Percentiles rank a stretch among this genome's conserved stretches.
phyloP scores from a whole-genome alignment of 1,140 invertebrate species.

The Caerostris darwini region DNA sequence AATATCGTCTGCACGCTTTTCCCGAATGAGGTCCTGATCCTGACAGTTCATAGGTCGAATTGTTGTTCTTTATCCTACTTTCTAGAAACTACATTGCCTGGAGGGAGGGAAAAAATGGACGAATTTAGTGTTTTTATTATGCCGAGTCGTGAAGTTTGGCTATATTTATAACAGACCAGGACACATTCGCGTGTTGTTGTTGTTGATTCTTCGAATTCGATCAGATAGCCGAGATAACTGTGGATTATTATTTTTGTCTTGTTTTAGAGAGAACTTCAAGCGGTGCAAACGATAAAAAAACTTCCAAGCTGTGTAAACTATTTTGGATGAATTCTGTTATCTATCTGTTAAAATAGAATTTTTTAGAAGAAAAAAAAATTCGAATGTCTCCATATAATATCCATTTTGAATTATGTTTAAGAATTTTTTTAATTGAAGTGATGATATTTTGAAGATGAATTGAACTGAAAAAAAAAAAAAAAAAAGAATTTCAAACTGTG shows the following conservation, averaged over 20 bases:
- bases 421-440: too few species aligned
- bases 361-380: too few species aligned
- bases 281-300: not conserved
- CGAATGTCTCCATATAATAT: too few species aligned
- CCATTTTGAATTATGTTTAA: too few species aligned
- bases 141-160: constrained; percentile 19
- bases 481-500: too few species aligned
- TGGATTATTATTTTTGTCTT: not conserved
- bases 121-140: constrained; percentile 20
- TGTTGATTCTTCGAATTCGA: not conserved
- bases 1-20: constrained; percentile 62
- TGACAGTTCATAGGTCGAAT: constrained; percentile 58
- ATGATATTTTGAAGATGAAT: too few species aligned
- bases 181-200: not conserved
- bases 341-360: too few species aligned
- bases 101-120: constrained; percentile 9
- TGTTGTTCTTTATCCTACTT: constrained; percentile 24
- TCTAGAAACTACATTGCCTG: not conserved
- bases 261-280: not conserved
- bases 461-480: too few species aligned
- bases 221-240: not conserved
- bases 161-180: constrained; percentile 5
- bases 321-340: not conserved
- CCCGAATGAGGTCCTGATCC: constrained; percentile 50
- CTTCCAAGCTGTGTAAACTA: not conserved